These are phyloP conservation scores for Mamestra brassicae DNA, from an alignment of 2,888 invertebrate genomes.

Conservation along the genomic window DNA sequence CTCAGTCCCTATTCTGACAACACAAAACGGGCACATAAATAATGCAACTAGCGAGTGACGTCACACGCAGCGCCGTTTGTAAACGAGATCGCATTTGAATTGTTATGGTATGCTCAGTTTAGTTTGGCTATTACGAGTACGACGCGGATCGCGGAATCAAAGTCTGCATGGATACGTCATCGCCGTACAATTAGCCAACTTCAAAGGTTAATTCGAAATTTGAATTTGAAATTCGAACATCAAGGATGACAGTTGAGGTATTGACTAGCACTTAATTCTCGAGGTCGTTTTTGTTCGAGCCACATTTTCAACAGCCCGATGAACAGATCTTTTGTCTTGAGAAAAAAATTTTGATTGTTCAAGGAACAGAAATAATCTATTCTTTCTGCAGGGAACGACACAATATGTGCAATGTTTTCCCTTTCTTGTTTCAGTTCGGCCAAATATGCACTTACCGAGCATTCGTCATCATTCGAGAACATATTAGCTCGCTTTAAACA, in stretches of 20 bases:
- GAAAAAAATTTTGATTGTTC: background rate
- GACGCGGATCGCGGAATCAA: conserved; percentile 50
- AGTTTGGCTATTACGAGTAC: conserved; percentile 63
- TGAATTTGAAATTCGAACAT: conserved; percentile 15
- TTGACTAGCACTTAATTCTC: conserved; percentile 11
- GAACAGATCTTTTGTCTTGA: conserved; percentile 9
- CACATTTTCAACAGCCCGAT: background rate
- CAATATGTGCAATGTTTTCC: background rate
- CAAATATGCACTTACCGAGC: background rate
- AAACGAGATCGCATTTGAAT: conserved; percentile 82
- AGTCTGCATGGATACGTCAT: conserved; percentile 57
- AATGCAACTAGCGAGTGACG: conserved; percentile 84
- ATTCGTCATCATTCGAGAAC: background rate
- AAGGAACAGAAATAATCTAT: background rate
- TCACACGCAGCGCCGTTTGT: conserved; percentile 84
- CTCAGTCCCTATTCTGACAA: conserved; percentile 64
- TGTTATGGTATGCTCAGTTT: conserved; percentile 73
- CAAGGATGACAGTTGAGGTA: conserved; percentile 15
- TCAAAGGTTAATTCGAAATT: conserved; percentile 36
- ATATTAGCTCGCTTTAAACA: background rate
- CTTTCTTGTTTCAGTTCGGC: background rate
- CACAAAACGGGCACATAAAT: conserved; percentile 85
- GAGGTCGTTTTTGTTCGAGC: background rate
- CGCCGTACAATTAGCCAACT: conserved; percentile 38
- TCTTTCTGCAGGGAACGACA: background rate